phyloP scores from a whole-genome alignment of 1,140 invertebrate genomes.

The Pachypeltis micranthus region DNA sequence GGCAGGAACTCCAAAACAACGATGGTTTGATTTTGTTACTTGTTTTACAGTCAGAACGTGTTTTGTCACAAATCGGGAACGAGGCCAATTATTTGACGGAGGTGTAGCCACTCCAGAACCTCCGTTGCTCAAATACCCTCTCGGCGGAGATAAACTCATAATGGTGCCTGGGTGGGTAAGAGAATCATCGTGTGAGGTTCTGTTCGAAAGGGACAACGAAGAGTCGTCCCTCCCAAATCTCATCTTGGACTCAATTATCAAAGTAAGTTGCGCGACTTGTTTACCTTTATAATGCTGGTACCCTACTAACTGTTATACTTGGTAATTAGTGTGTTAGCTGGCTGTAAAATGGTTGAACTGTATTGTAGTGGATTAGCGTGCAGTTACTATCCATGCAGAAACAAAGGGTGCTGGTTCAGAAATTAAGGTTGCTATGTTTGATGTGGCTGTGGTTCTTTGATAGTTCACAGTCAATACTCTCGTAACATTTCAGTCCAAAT shows the following conservation, averaged over 20 bases:
- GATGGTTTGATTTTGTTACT: constrained; percentile 10
- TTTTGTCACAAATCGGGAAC: constrained; percentile 65
- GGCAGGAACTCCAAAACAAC: no score
- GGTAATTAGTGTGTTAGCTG: no score
- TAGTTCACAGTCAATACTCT: no score
- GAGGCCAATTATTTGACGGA: constrained; percentile 46
- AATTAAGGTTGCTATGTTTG: no score
- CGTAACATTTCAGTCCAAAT: no score
- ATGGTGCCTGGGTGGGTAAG: constrained; percentile 56
- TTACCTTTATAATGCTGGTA: no score
- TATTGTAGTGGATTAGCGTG: no score
- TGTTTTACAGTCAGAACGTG: constrained; percentile 44
- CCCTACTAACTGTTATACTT: no score
- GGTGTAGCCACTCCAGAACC: constrained; percentile 30
- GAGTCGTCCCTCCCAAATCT: constrained; percentile 71
- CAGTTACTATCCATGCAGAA: no score
- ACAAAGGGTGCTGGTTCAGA: no score
- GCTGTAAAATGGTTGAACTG: no score
- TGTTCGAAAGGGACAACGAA: constrained; percentile 77
- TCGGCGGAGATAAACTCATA: constrained; percentile 46
- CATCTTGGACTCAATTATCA: constrained; percentile 64
- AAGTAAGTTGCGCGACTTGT: constrained; percentile 41
- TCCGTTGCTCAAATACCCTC: constrained; percentile 57
- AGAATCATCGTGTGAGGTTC: constrained; percentile 65
- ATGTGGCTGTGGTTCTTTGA: no score